Evolutionary conservation across 1,140 invertebrate genomes (phyloP), one percentile per base, ranked within the genome.

Genomic region (Rhagoletis pomonella): DNA sequence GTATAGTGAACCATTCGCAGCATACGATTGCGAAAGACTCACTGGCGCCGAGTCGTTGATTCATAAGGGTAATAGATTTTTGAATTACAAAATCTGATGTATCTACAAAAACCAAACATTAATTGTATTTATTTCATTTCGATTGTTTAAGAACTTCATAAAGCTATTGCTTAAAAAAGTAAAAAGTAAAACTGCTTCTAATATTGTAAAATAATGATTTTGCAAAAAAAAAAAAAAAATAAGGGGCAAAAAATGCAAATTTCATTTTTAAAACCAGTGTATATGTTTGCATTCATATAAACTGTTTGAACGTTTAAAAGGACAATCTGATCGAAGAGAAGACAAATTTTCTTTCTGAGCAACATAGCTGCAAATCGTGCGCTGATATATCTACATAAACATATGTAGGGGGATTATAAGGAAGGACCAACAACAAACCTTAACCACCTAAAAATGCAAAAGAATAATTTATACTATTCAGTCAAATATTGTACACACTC

Each of bases 191-290:
- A 77, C 3, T 47, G 14, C 29, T 77, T 77, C 69, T 77, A 47
- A 29, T 77, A 77, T 77, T 47, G 39, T 47, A 47, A 47, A 69
- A 44, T 1, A 29, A 19, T 77, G 12, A 50, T 77, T 14, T 29
- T 77, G 42, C 44, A 29, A 12, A n/a, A n/a, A n/a, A n/a, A n/a
- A 39, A 29, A 12, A 29, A 29, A 29, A 29, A 29, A 39, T 77
- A 77, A 77, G 69, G 47, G 6, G 69, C 69, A n/a, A 77, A 29
- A 77, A 77, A 77, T 67, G 65, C 29, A 67, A 42, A 67, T 67
- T 67, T 67, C 10, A 77, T 77, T 47, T 73, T 73, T 47, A 77
- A 77, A 7, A 14, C 19, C 9, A 67, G 29, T 29, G 19, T 67
- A 39, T 67, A 39, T 67, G 29, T 29, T 29, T 29, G 29, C 29